Conservation (phyloP, 2,113 vertebrate genomes). For the Sapajus apella region DNA sequence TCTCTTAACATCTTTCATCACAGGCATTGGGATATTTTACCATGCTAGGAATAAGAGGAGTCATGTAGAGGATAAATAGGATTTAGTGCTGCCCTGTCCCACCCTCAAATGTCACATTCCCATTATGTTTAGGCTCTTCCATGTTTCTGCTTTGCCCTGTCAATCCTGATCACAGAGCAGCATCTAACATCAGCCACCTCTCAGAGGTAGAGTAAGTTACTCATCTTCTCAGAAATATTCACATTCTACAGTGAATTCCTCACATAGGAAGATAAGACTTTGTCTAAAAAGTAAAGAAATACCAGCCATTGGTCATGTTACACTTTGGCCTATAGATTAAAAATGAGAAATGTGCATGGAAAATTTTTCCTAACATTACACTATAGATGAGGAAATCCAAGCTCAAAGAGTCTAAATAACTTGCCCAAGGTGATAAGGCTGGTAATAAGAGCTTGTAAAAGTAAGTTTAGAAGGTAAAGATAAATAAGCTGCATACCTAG, state of each 20-base stretch:
- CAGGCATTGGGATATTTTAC: background rate
- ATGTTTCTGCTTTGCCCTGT: background rate
- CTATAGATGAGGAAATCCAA: background rate
- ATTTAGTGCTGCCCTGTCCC: background rate
- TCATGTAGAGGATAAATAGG: background rate
- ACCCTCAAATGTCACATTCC: background rate
- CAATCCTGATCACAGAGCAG: background rate
- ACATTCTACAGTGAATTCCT: background rate
- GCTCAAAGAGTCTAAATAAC: background rate
- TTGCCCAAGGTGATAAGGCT: background rate
- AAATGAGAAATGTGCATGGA: background rate
- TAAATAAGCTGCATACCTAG: background rate
- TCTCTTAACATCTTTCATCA: background rate
- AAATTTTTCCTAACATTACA: background rate
- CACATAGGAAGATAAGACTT: background rate
- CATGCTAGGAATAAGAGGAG: background rate
- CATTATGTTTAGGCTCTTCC: background rate
- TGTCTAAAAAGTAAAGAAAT: background rate
- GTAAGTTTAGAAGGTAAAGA: background rate
- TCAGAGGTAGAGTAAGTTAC: background rate
- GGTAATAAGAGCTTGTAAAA: background rate
- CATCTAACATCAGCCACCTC: background rate
- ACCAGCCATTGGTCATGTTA: background rate
- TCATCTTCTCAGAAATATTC: background rate
- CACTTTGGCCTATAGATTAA: background rate